Base-by-base conservation (phyloP, 2,888 invertebrate genomes). In the Ectemnius continuus region DNA sequence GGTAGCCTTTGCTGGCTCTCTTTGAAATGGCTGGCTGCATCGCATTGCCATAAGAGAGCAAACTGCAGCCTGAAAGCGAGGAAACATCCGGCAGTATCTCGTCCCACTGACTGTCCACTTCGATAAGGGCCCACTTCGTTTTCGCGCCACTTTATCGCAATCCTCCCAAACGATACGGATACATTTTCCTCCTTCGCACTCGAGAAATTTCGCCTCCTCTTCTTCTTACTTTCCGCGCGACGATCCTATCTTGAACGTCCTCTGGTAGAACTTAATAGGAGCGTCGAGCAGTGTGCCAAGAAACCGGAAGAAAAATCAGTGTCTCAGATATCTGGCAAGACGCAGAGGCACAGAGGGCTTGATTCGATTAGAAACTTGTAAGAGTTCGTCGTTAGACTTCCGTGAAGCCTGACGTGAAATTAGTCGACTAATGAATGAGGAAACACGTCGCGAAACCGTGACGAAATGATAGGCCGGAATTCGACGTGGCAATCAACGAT, bases 41-140 rank as follows among this genome's bases (percentile, higher is more conserved):
- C 45, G 48, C 73, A 73, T 67, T 75, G 65, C 59, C 57, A 59
- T 62, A 48, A 69, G 69, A 66, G 28, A 61, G 57, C 65, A 59
- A 57, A 45, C 64, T 47, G 47, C 66, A 77, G 4, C 5, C 52
- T 6, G 36, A 36, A 36, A 36, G 36, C 36, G 61, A 61, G 36
- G 69, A 74, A 64, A 20, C 52, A 45, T 45, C 36, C 63, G 18
- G 28, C 71, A 84, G 83, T 85, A 85, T 52, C 52, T 79, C 80
- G 81, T 83, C 73, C 67, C 73, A 72, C 80, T 69, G 72, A 73
- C 79, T 71, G 80, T 82, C 74, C 67, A 82, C 80, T 80, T 78
- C 62, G 76, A 46, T 63, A 56, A 57, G 72, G 69, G 68, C 61
- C 26, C 69, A 61, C 28, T 46, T 67, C 57, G 47, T 56, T 70